These are phyloP conservation scores for Ariolimax columbianus DNA, from an alignment of 2,888 invertebrate species.

Conservation along the genomic window DNA sequence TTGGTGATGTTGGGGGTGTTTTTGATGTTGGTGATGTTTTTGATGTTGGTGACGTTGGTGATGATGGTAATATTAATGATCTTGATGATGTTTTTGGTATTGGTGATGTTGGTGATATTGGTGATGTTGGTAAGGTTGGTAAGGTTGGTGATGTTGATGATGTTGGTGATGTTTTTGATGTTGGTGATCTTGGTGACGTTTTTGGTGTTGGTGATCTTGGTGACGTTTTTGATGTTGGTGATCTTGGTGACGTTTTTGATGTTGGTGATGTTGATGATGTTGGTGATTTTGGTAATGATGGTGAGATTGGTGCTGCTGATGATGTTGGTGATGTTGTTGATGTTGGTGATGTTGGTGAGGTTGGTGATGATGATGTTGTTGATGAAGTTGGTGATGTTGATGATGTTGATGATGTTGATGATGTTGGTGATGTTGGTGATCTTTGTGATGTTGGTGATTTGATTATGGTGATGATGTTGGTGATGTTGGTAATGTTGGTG, in stretches of 20 bases:
- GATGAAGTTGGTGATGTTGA: no score
- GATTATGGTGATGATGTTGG: not conserved
- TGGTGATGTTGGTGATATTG: no score
- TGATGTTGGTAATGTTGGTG: not conserved
- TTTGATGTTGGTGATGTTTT: no score
- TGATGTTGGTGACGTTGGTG: no score
- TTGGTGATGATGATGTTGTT: no score
- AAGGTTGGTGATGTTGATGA: not conserved
- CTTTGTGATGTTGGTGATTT: not conserved
- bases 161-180: not conserved
- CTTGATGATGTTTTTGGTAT: not conserved
- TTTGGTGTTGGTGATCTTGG: not conserved
- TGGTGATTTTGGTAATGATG: not conserved
- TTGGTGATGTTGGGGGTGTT: not conserved
- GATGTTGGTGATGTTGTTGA: not conserved
- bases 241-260: not conserved
- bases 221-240: not conserved
- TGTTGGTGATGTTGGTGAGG: not conserved
- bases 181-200: not conserved
- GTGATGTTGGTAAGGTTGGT: not conserved
- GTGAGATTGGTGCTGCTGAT: not conserved
- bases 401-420: no score
- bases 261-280: not conserved
- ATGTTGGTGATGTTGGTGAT: no score
- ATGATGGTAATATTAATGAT: not conserved